Evolutionary conservation across 2,797 vertebrate genomes (phyloP).

Genomic region (Margarornis squamiger): DNA sequence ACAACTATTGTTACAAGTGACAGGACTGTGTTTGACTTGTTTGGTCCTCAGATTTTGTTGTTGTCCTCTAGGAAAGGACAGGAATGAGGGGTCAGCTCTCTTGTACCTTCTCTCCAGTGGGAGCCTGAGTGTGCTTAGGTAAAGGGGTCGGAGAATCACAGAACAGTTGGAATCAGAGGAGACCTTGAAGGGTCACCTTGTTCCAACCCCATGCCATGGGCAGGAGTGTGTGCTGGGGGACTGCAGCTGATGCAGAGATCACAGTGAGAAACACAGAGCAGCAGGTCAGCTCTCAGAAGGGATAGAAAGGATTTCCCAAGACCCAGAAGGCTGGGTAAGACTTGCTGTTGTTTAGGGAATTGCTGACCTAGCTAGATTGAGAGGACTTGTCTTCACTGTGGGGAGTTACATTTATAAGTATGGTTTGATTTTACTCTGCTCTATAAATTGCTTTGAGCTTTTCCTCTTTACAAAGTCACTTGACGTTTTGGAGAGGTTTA

Average conservation of each 20-base stretch:
- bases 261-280: not conserved
- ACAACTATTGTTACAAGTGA: rapidly evolving
- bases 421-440: not conserved
- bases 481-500: not conserved
- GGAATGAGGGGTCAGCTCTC: not conserved
- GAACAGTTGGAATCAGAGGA: not conserved
- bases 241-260: not conserved
- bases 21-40: not conserved
- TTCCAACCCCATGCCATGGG: not conserved
- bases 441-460: not conserved
- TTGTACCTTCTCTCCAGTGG: not conserved
- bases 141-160: not conserved
- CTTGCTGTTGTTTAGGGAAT: not conserved
- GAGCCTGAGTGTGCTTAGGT: not conserved
- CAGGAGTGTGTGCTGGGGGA: rapidly evolving
- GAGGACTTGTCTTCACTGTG: not conserved
- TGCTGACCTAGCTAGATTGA: not conserved
- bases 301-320: not conserved
- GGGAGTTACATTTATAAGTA: not conserved
- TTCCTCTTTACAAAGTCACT: not conserved
- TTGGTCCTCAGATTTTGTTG: not conserved
- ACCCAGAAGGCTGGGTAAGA: not conserved
- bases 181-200: rapidly evolving
- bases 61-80: not conserved
- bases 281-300: not conserved